Percentiles rank a stretch among this genome's conserved stretches.
These are phyloP conservation scores for Lordiphosa collinella DNA, from an alignment of 1,140 invertebrate species.

Conservation along the genomic window DNA sequence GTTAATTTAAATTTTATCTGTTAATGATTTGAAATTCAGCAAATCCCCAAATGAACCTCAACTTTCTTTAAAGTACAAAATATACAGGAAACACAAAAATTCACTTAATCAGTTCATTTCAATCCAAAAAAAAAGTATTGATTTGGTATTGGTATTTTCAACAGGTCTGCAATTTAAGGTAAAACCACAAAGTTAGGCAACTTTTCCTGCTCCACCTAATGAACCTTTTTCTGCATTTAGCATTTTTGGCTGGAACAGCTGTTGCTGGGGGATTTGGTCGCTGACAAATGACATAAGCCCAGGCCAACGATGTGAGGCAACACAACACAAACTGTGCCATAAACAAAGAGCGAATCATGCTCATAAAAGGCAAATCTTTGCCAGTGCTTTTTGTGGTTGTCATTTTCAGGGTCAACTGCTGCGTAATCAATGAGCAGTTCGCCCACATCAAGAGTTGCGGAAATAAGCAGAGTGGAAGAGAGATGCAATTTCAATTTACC, in stretches of 20 bases:
- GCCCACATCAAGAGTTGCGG: slow-evolving; percentile 27
- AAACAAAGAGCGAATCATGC: slow-evolving; percentile 51
- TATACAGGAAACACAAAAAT: too few species aligned
- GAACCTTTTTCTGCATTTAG: slow-evolving; percentile 36
- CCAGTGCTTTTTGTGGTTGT: slow-evolving; percentile 22
- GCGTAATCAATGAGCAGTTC: slow-evolving; percentile 30
- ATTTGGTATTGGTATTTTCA: slow-evolving; percentile 46
- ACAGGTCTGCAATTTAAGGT: slow-evolving; percentile 34
- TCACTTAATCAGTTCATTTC: too few species aligned
- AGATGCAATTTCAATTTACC: slow-evolving; percentile 33
- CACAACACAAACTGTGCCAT: slow-evolving; percentile 9
- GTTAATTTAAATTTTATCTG: too few species aligned
- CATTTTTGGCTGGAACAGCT: slow-evolving; percentile 20
- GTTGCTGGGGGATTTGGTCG: slow-evolving; percentile 17
- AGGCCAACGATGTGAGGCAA: slow-evolving; percentile 19
- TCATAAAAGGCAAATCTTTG: slow-evolving; percentile 57
- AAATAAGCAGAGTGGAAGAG: slow-evolving; percentile 30
- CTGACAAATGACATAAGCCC: slow-evolving; percentile 64
- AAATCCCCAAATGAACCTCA: too few species aligned
- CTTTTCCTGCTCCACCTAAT: slow-evolving; percentile 29
- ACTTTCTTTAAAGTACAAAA: too few species aligned
- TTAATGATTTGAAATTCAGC: too few species aligned
- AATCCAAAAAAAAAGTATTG: slow-evolving; percentile 3
- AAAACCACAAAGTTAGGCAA: neutral
- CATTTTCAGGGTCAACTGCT: slow-evolving; percentile 67